Evolutionary conservation across 1,140 invertebrate genomes (phyloP), one percentile per base, ranked within the genome.

Genomic region (Episyrphus balteatus): DNA sequence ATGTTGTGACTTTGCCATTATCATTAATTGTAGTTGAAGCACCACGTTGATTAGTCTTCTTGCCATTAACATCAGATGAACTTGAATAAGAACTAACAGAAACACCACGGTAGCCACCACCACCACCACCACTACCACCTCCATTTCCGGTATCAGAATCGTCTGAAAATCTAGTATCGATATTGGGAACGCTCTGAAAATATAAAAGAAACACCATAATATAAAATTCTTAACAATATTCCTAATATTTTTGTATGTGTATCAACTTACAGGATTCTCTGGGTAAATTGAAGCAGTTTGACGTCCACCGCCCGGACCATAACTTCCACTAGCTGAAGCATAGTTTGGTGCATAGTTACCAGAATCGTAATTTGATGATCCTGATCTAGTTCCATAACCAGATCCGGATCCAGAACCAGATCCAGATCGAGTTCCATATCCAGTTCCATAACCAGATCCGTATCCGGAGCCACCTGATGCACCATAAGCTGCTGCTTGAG

Each of bases 1-100:
- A 80, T 46, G 73, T 72, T 30, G 75, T 77, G 41, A 84, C 66
- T 55, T 78, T 78, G 55, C 83, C 83, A 55, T 86, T 82, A 51
- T 85, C 78, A 53, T 85, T 83, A 40, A 85, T 73, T 3, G 77
- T 74, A 9, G 83, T 82, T 33, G 77, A 74, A 1, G 82, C 75
- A 17, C 71, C 62, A 48, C 81, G 77, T 39, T 66, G 70, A 15
- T 62, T 71, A 34, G 65, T 60, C 18, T 70, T 66, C 46, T 79
- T 73, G 18, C 83, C 83, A 56, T 81, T 73, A 1, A 77, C 60
- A 47, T 78, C 77, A 0, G 70, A 61, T 2, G 71, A 73, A 2
- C 70, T 71, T 39, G 77, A 75, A 30, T 72, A 78, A 11, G 80
- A 82, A 1, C 78, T 80, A n/a, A 77, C 75, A 17, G 77, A 82